These are phyloP conservation scores for Lepus europaeus DNA, from an alignment of 2,113 vertebrate species.

Conservation along the genomic window DNA sequence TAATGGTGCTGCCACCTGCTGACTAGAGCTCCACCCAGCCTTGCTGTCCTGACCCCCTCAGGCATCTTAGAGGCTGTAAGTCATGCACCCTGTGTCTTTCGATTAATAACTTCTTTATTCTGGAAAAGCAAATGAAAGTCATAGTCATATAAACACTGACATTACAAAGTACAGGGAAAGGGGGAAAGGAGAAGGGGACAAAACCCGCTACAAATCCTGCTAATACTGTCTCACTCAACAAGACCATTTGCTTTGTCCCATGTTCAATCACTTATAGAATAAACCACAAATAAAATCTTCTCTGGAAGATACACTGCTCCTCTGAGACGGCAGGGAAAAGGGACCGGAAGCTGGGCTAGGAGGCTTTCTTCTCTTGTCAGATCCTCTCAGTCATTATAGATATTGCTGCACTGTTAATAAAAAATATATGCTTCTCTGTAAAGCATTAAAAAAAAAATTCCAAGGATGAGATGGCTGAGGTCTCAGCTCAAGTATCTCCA, in stretches of 20 bases:
- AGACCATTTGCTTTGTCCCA: slow-evolving; percentile 81
- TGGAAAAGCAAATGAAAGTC: slow-evolving; percentile 89
- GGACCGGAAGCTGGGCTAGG: slow-evolving; percentile 67
- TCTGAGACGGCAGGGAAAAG: slow-evolving; percentile 72
- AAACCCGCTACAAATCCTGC: slow-evolving; percentile 87
- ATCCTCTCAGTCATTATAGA: slow-evolving; percentile 86
- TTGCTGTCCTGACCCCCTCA: not conserved
- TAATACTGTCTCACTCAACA: slow-evolving; percentile 89
- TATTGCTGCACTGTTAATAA: slow-evolving; percentile 89
- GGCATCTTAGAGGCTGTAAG: slow-evolving; percentile 61
- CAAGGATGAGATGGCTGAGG: slow-evolving; percentile 84
- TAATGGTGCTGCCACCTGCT: slow-evolving; percentile 55
- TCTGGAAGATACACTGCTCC: slow-evolving; percentile 79
- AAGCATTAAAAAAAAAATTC: slow-evolving; percentile 89
- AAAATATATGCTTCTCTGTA: slow-evolving; percentile 90
- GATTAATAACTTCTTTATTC: slow-evolving; percentile 89
- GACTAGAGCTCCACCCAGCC: not conserved
- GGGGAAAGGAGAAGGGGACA: slow-evolving; percentile 80
- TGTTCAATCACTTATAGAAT: slow-evolving; percentile 83
- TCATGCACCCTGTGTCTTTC: slow-evolving; percentile 48
- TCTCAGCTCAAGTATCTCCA: slow-evolving; percentile 82
- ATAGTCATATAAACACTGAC: slow-evolving; percentile 90
- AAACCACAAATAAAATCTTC: slow-evolving; percentile 87
- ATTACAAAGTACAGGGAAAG: slow-evolving; percentile 87
- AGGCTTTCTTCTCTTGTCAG: slow-evolving; percentile 86